Evolutionary conservation across 2,888 invertebrate genomes (phyloP).

Genomic region (Watsonalla binaria): DNA sequence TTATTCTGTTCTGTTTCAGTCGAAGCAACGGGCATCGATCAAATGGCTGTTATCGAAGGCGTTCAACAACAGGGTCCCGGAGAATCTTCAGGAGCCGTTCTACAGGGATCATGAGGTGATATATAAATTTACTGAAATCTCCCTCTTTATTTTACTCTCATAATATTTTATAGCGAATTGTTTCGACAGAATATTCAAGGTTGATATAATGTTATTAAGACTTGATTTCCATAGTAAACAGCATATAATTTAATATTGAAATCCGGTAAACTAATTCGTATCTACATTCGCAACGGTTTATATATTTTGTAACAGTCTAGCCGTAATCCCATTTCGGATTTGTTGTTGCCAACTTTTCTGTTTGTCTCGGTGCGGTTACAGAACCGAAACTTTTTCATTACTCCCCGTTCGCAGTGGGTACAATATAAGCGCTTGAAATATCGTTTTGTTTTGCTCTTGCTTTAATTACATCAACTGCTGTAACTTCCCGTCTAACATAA

Average conservation of each 20-base stretch:
- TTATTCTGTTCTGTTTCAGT: conserved; percentile 82
- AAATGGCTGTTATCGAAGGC: conserved; percentile 98
- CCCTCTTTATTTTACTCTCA: conserved; percentile 10
- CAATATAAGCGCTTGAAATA: neutral
- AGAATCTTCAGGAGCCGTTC: conserved; percentile 95
- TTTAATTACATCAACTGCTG: neutral
- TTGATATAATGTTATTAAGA: neutral
- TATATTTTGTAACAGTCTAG: conserved; percentile 12
- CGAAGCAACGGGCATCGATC: conserved; percentile 96
- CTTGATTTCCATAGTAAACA: neutral
- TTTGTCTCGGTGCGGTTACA: conserved; percentile 6
- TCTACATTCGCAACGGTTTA: conserved; percentile 12
- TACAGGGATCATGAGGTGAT: conserved; percentile 95
- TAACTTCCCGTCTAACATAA: too few relatives aligned
- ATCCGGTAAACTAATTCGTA: conserved; percentile 4
- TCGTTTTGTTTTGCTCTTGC: neutral
- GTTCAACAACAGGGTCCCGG: conserved; percentile 95
- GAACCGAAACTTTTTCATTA: conserved; percentile 5
- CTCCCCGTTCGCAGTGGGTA: neutral
- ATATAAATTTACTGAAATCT: conserved; percentile 2
- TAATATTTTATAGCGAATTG: neutral
- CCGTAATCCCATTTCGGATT: conserved; percentile 9
- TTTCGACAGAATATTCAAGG: neutral
- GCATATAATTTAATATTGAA: conserved; percentile 5
- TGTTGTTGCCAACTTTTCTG: conserved; percentile 3